These are phyloP conservation scores for Hiodon tergisus DNA, from an alignment of 2,113 vertebrate species.

Conservation along the genomic window DNA sequence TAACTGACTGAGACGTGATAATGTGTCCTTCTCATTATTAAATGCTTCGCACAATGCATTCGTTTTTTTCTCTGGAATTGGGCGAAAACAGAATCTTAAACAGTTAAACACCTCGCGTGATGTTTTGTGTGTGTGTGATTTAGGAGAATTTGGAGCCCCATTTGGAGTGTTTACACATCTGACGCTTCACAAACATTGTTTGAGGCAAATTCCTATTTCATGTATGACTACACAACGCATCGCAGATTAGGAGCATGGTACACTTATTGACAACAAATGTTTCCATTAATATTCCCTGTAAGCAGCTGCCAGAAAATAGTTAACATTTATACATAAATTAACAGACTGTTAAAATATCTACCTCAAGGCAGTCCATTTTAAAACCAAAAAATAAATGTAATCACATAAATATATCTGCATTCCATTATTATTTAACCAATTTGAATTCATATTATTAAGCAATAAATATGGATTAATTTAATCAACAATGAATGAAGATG, in stretches of 20 bases:
- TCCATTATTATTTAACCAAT: too few relatives aligned
- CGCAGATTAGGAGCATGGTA: slow-evolving; percentile 61
- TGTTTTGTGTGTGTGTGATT: neutral
- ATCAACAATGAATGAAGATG: too few relatives aligned
- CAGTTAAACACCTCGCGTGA: neutral
- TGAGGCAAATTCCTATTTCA: slow-evolving; percentile 60
- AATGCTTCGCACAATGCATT: neutral
- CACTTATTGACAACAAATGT: slow-evolving; percentile 62
- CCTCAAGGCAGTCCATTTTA: slow-evolving; percentile 50
- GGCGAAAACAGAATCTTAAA: neutral
- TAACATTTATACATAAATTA: slow-evolving; percentile 65
- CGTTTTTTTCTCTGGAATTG: neutral
- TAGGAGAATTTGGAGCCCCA: slow-evolving; percentile 43
- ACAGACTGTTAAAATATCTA: slow-evolving; percentile 54
- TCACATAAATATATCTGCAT: too few relatives aligned
- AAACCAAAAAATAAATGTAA: too few relatives aligned
- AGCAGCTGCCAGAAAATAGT: slow-evolving; percentile 63
- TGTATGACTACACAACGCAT: slow-evolving; percentile 60
- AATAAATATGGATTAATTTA: too few relatives aligned
- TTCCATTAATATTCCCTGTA: slow-evolving; percentile 59
- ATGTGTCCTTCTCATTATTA: neutral
- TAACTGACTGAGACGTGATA: neutral
- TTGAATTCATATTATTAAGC: too few relatives aligned
- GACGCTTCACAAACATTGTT: slow-evolving; percentile 58
- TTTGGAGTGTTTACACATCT: slow-evolving; percentile 53